A percentile compares a stretch with the other conserved stretches of the same genome.
These are phyloP conservation scores for Enteromius thamalakanensis DNA, from an alignment of 2,797 vertebrate genomes.

Conservation along the genomic window DNA sequence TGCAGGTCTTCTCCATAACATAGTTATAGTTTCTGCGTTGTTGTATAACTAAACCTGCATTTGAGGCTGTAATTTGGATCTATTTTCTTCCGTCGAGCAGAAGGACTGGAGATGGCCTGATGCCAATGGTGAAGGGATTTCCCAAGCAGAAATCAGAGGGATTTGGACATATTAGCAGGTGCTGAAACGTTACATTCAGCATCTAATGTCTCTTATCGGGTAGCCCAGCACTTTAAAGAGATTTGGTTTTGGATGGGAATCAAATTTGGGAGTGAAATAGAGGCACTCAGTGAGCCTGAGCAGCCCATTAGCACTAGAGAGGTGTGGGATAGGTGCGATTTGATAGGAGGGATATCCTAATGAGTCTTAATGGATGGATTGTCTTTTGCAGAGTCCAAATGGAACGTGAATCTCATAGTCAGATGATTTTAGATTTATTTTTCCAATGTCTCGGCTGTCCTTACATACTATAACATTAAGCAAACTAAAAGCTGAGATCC, in stretches of 20 bases:
- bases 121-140: conserved; percentile 37
- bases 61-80: neutral
- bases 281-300: conserved; percentile 22
- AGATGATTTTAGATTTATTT: conserved; percentile 26
- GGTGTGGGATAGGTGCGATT: conserved; percentile 36
- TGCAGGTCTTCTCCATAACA: neutral
- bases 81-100: conserved; percentile 45
- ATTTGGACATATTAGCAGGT: conserved; percentile 61
- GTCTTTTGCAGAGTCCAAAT: conserved; percentile 32
- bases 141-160: conserved; percentile 45
- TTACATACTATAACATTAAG: conserved; percentile 4
- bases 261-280: conserved; percentile 49
- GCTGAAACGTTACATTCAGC: conserved; percentile 60
- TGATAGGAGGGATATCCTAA: conserved; percentile 24
- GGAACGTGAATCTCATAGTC: conserved; percentile 17
- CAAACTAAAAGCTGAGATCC: conserved; percentile 13
- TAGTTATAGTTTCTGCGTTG: neutral
- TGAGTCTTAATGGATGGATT: conserved; percentile 36
- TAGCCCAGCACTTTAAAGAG: conserved; percentile 36
- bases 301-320: conserved; percentile 46
- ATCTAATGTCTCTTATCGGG: conserved; percentile 51
- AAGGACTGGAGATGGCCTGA: conserved; percentile 42
- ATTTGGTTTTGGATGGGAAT: conserved; percentile 40
- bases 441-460: neutral
- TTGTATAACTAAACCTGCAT: neutral